Conservation (phyloP, 1,140 invertebrate species). For the Parapsyche elsis region DNA sequence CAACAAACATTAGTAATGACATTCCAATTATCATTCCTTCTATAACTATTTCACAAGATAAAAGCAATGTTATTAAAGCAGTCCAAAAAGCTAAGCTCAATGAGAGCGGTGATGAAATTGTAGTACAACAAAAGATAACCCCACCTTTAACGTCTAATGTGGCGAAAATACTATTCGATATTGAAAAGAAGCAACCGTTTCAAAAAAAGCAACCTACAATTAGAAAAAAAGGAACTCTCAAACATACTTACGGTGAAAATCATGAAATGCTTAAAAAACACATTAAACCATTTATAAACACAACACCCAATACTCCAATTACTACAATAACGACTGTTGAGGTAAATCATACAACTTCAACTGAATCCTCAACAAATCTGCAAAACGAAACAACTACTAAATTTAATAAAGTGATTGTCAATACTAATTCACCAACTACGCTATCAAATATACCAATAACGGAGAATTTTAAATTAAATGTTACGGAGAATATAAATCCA, state of each 20-base stretch:
- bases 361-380: neutral
- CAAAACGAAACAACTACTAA: neutral
- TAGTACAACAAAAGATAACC: constrained; percentile 45
- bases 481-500: neutral
- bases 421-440: neutral
- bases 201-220: constrained; percentile 62
- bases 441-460: neutral
- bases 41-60: constrained; percentile 48
- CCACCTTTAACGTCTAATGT: constrained; percentile 23
- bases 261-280: constrained; percentile 63
- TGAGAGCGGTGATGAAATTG: constrained; percentile 51
- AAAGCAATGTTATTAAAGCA: constrained; percentile 15
- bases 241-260: constrained; percentile 67
- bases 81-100: neutral
- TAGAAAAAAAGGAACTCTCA: constrained; percentile 65
- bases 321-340: constrained; percentile 4
- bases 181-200: constrained; percentile 50
- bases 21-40: constrained; percentile 55
- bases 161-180: constrained; percentile 47
- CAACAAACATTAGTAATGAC: constrained; percentile 53
- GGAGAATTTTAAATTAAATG: no score
- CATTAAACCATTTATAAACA: constrained; percentile 54
- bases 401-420: neutral
- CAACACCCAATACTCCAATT: neutral
- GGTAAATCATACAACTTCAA: neutral